A percentile compares a stretch with the other conserved stretches of the same genome.
phyloP scores from a whole-genome alignment of 1,140 invertebrate species.

The Drosophila kohkoa region DNA sequence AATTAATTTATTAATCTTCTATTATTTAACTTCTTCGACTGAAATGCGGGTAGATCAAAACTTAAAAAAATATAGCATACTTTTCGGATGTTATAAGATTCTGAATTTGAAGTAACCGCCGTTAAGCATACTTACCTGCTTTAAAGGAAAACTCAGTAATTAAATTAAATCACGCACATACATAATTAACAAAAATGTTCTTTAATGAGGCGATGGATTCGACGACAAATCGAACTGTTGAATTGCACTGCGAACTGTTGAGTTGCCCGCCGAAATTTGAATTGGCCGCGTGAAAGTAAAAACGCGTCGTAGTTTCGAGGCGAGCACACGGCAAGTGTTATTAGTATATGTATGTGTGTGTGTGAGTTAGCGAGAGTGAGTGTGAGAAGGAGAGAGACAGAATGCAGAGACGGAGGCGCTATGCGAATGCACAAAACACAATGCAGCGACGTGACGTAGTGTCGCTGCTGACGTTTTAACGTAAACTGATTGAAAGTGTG shows the following conservation, averaged over 20 bases:
- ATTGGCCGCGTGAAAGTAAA: slow-evolving; percentile 65
- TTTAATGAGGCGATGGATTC: neutral
- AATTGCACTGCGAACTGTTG: slow-evolving; percentile 37
- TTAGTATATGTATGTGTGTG: slow-evolving; percentile 6
- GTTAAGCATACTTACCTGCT: neutral
- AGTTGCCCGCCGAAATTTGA: slow-evolving; percentile 31
- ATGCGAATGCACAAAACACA: slow-evolving; percentile 18
- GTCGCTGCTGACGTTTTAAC: slow-evolving; percentile 74
- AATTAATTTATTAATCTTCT: too few species aligned
- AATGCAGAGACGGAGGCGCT: neutral
- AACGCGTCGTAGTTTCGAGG: slow-evolving; percentile 41
- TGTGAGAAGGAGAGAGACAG: slow-evolving; percentile 3
- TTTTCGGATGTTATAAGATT: neutral
- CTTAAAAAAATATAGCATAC: neutral
- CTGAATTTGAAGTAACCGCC: too few species aligned
- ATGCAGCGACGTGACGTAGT: slow-evolving; percentile 62
- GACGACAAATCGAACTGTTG: slow-evolving; percentile 12
- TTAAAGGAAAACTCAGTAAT: neutral
- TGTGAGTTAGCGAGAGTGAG: neutral
- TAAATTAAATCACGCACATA: neutral
- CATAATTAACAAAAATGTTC: neutral
- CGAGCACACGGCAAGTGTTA: neutral
- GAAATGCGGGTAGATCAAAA: too few species aligned
- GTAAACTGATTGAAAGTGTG: slow-evolving; percentile 82
- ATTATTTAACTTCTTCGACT: too few species aligned